Base-by-base conservation (phyloP, 2,888 invertebrate species). In the Pelosia muscerda region DNA sequence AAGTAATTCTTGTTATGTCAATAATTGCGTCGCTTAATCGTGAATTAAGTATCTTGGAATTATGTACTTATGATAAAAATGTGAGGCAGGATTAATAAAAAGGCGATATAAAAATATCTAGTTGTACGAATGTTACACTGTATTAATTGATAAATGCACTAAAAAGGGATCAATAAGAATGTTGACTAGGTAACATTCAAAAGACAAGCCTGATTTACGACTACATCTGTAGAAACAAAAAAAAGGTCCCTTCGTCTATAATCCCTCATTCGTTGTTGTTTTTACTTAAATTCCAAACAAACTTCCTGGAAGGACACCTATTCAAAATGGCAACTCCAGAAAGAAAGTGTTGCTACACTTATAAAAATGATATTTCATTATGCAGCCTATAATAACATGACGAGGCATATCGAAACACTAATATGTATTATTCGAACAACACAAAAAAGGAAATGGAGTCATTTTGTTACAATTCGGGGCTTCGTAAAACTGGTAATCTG, bases 401-500 rank as follows among this genome's bases (percentile, higher is more conserved):
- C 88, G 75, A 77, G 83, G 81, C 84, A 84, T 85, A 88, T 91
- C 86, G 86, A 82, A 85, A 85, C 84, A 86, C 86, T 89, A 91
- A 91, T 91, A 91, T 88, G 88, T 92, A 90, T 93, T 90, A 94
- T 94, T 92, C 88, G 84, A 81, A 77, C 84, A 84, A 90, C 89
- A 90, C 88, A 88, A 89, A 90, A 86, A 76, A 77, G 72, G 85
- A 94, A 94, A 94, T 93, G 88, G 91, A 94, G 94, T 91, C 88
- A 92, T 94, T 94, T 91, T 86, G 85, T 88, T 87, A 85, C 91
- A 92, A 91, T 92, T 89, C 89, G 86, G 72, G 72, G 82, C 81
- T 84, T 85, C 86, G 86, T 90, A 87, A 88, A 92, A 91, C 92
- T 83, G 90, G 92, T 92, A 94, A 94, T 94, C 93, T 91, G 90